These are phyloP conservation scores for Chironomus striatipennis DNA, from an alignment of 1,140 invertebrate species.

Conservation along the genomic window DNA sequence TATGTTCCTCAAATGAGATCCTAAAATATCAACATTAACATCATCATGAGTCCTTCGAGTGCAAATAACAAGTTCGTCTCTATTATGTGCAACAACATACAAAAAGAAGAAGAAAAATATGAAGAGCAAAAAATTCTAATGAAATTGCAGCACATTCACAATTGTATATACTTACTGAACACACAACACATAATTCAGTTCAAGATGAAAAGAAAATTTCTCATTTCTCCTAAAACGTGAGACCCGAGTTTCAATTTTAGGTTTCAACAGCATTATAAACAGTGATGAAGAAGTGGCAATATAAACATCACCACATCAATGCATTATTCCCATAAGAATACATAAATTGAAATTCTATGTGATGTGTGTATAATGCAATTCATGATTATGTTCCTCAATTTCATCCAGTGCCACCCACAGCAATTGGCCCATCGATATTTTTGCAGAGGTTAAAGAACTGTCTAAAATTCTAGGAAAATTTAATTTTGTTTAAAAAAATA, in stretches of 20 bases:
- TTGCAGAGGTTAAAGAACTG: no score
- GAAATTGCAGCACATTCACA: neutral
- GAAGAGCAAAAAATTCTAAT: neutral
- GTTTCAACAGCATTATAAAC: neutral
- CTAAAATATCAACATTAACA: conserved; percentile 4
- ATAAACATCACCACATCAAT: neutral
- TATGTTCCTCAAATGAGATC: neutral
- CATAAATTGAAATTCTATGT: conserved; percentile 9
- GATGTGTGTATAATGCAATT: conserved; percentile 13
- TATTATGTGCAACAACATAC: no score
- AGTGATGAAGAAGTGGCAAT: neutral
- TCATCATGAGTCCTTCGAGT: neutral
- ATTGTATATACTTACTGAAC: no score
- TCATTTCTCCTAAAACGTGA: neutral
- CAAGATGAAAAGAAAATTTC: no score
- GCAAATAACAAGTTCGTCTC: neutral
- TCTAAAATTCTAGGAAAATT: no score
- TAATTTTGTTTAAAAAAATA: no score
- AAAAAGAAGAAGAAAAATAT: no score
- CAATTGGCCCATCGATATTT: no score
- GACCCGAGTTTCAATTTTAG: neutral
- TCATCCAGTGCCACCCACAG: neutral
- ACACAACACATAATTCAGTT: no score
- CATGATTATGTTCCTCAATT: conserved; percentile 1
- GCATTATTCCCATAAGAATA: neutral